Conservation (phyloP, 2,888 invertebrate genomes). For the Halocaridina rubra region DNA sequence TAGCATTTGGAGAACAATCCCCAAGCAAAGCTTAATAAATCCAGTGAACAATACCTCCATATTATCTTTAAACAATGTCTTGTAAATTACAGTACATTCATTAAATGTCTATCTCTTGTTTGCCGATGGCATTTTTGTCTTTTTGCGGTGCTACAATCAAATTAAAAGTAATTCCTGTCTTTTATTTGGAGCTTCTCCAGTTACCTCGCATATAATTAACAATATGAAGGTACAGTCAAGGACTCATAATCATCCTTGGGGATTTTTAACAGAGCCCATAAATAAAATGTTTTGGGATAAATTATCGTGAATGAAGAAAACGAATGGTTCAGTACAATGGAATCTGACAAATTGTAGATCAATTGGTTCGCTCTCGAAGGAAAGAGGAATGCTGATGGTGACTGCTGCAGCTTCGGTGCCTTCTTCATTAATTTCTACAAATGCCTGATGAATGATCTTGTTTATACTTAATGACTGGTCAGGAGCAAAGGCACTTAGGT, state of each 20-base stretch:
- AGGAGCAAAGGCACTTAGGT: constrained; percentile 75
- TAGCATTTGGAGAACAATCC: no score
- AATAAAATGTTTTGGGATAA: constrained; percentile 62
- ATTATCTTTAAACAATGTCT: no score
- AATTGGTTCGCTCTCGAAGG: not conserved
- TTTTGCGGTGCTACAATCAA: no score
- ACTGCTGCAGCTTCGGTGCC: not conserved
- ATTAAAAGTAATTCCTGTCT: no score
- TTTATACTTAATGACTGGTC: constrained; percentile 73
- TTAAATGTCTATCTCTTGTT: no score
- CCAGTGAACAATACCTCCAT: no score
- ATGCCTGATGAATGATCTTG: not conserved
- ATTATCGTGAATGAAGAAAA: constrained; percentile 64
- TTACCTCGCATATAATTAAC: no score
- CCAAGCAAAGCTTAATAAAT: no score
- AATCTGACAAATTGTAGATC: constrained; percentile 27
- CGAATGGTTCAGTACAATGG: constrained; percentile 64
- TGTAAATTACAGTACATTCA: no score
- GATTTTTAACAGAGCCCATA: constrained; percentile 61
- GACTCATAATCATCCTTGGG: not conserved
- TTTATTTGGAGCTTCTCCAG: no score
- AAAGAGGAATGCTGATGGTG: not conserved
- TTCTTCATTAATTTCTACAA: not conserved
- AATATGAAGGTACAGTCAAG: no score
- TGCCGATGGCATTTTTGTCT: no score